A percentile compares a stretch with the other conserved stretches of the same genome.
phyloP scores from a whole-genome alignment of 2,888 invertebrate species.

The Drosophila borborema region DNA sequence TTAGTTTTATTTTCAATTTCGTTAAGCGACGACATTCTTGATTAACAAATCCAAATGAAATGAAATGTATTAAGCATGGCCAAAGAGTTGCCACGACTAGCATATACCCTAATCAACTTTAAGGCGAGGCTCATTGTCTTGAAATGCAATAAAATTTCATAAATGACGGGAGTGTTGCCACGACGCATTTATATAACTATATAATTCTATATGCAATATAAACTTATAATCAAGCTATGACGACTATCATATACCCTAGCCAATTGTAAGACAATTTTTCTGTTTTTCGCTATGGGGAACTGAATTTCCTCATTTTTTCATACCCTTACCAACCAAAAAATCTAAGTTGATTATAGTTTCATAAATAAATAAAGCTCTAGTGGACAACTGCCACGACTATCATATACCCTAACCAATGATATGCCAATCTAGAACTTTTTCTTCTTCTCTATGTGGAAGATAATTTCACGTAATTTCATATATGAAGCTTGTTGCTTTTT shows the following conservation, averaged over 20 bases:
- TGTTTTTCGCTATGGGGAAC: not conserved
- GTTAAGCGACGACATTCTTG: not conserved
- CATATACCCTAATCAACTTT: not conserved
- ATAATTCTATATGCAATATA: not conserved
- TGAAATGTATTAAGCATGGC: not conserved
- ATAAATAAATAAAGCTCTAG: not conserved
- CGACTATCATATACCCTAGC: not conserved
- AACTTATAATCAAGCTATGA: not conserved
- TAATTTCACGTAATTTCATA: not conserved
- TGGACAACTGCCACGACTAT: not conserved
- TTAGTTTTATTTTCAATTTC: not conserved
- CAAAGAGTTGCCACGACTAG: not conserved
- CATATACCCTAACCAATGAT: not conserved
- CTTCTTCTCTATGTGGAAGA: not conserved
- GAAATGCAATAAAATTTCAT: no score
- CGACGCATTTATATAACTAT: no score
- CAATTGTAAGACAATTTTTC: not conserved
- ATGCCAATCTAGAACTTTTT: not conserved
- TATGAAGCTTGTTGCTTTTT: not conserved
- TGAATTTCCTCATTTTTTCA: no score
- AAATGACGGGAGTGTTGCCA: no score
- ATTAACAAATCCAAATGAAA: slow-evolving; percentile 1
- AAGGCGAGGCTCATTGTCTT: no score
- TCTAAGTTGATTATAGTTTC: not conserved
- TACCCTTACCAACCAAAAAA: no score